Percentiles rank a stretch among this genome's conserved stretches.
These are phyloP conservation scores for Pterocles burchelli DNA, from an alignment of 2,113 vertebrate species.

Conservation along the genomic window DNA sequence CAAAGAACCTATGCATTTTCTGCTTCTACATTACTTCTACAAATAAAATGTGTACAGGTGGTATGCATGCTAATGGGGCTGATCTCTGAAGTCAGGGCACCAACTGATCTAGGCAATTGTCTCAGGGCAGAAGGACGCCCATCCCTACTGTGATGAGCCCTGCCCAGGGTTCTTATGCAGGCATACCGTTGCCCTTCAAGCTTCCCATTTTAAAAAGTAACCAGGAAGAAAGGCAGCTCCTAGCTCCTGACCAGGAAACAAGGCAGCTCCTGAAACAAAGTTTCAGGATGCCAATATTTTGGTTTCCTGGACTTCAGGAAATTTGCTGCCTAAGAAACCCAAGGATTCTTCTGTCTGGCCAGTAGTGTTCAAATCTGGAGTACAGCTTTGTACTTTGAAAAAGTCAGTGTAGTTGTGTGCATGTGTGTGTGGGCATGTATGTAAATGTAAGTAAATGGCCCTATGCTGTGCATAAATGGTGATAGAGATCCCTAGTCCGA, in stretches of 20 bases:
- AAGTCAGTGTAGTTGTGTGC: not conserved
- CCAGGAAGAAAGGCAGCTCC: not conserved
- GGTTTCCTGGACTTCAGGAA: not conserved
- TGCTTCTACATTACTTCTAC: conserved; percentile 52
- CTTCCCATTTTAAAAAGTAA: not conserved
- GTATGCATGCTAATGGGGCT: conserved; percentile 55
- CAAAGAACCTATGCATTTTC: conserved; percentile 62
- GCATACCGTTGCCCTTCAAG: not conserved
- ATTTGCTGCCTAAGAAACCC: not conserved
- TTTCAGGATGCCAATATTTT: not conserved
- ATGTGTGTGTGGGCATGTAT: rapidly evolving
- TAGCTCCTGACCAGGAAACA: not conserved
- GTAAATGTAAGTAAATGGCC: not conserved
- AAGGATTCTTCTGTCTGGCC: not conserved
- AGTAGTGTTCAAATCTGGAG: not conserved
- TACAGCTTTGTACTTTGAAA: not conserved
- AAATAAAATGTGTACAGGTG: conserved; percentile 67
- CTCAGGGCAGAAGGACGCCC: conserved; percentile 6
- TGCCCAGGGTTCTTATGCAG: not conserved
- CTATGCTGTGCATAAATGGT: not conserved
- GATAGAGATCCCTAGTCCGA: not conserved
- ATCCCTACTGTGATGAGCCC: not conserved
- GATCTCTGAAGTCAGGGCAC: conserved; percentile 24
- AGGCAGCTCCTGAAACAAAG: not conserved
- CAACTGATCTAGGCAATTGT: not conserved